Base-by-base conservation (phyloP, 2,888 invertebrate species). In the Epinotia ramella region DNA sequence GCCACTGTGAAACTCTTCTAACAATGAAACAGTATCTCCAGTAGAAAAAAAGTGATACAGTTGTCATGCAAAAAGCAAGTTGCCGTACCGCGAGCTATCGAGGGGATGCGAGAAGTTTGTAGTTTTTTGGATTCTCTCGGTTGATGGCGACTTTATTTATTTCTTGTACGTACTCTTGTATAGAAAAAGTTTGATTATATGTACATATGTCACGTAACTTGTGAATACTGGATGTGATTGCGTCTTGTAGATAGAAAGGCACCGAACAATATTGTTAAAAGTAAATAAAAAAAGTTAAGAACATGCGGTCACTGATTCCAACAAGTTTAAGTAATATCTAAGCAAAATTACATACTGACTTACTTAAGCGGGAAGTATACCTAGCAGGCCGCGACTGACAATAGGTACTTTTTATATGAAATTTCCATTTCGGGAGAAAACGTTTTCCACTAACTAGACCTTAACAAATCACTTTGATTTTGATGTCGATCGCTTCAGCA, bases 31-130 rank as follows among this genome's bases (percentile, higher is more conserved):
- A 24, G 57, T 71, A 70, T 66, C 80, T 77, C 79, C 73, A 75
- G 73, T 79, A 77, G 78, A 79, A 80, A 87, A 84, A 86, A 82
- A 82, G 77, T 79, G 78, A 77, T 81, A 79, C 78, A 78, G 81
- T 83, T 83, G 82, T 82, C 84, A 83, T 83, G 84, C 83, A 84
- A 86, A 86, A 86, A 86, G 78, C 81, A 76, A 67, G 73, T 77
- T 68, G 73, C 81, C 79, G 82, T 79, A 80, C 82, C 77, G 84
- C 83, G 85, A 81, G 77, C 79, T 78, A 81, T 80, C 59, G 44
- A 44, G 53, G 40, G 40, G 33, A 59, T 33, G 79, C 77, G 65
- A 68, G 75, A 40, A 77, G 59, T 33, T 71, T 9, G 69, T 71
- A 70, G 80, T 80, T 80, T 77, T 79, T 44, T 46, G n/a, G 75